Percentiles rank a stretch among this genome's conserved stretches.
These are phyloP conservation scores for Anguilla megastoma DNA, from an alignment of 2,797 vertebrate genomes.

Conservation along the genomic window DNA sequence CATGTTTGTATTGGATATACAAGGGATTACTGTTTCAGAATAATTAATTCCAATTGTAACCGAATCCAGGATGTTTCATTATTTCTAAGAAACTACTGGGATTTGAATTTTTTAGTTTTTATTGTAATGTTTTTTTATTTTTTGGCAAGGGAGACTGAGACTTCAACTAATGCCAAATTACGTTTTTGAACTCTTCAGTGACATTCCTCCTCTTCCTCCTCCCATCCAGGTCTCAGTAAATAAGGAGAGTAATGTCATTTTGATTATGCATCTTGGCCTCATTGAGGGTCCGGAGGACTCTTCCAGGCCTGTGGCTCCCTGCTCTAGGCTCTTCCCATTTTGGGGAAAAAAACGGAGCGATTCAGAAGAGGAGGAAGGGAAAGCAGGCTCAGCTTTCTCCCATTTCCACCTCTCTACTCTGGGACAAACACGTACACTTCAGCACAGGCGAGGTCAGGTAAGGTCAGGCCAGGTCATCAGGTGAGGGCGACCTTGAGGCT, in stretches of 20 bases:
- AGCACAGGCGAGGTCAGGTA: not conserved
- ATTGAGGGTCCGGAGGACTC: not conserved
- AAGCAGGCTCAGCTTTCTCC: not conserved
- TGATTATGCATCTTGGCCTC: constrained; percentile 6
- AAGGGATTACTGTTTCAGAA: constrained; percentile 8
- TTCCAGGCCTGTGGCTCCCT: constrained; percentile 4
- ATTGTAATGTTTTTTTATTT: constrained; percentile 1
- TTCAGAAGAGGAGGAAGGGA: not conserved
- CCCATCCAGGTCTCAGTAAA: constrained; percentile 10
- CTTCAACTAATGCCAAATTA: not conserved
- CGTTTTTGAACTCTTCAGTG: not conserved
- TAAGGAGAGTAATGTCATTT: constrained; percentile 9
- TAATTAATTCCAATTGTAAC: not conserved
- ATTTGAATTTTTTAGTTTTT: not conserved
- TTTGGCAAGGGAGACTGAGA: not conserved
- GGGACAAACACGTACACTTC: constrained; percentile 14
- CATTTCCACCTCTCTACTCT: not conserved
- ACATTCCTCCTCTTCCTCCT: not conserved
- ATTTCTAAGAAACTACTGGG: not conserved
- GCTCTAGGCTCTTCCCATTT: not conserved
- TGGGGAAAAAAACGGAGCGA: constrained; percentile 29
- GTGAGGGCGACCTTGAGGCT: too few relatives aligned
- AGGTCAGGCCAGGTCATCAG: not conserved
- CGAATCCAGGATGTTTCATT: constrained; percentile 4
- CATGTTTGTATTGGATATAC: constrained; percentile 2